These are phyloP conservation scores for Etia nguti DNA, from an alignment of 2,113 vertebrate genomes.

Conservation along the genomic window DNA sequence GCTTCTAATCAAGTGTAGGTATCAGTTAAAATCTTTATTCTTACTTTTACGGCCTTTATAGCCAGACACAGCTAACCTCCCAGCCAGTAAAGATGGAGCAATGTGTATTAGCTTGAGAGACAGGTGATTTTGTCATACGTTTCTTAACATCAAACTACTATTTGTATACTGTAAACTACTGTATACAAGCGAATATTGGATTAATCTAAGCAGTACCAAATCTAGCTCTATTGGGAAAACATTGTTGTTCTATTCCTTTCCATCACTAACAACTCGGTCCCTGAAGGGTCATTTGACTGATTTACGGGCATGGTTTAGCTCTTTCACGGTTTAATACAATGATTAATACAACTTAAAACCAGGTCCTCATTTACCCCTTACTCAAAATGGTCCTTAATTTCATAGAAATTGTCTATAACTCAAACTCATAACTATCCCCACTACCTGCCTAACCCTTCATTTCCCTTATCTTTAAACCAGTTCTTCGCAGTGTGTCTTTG, in stretches of 20 bases:
- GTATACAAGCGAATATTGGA: background rate
- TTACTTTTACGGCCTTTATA: background rate
- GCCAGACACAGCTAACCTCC: background rate
- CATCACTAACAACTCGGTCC: background rate
- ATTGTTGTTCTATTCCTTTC: background rate
- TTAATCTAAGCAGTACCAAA: background rate
- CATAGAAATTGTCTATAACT: background rate
- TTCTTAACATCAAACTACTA: background rate
- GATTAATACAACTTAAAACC: background rate
- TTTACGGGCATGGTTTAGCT: background rate
- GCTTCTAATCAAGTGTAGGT: background rate
- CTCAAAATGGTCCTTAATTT: accelerated
- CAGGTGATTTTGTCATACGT: background rate
- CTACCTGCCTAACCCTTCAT: background rate
- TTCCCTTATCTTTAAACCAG: background rate
- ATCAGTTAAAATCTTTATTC: background rate
- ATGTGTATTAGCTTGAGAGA: background rate
- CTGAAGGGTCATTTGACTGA: background rate
- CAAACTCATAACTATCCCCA: background rate
- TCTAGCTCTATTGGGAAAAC: background rate
- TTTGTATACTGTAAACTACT: too few relatives aligned
- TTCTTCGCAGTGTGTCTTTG: background rate
- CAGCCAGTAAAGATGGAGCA: accelerated
- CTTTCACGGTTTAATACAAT: background rate
- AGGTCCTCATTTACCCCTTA: background rate